A percentile compares a stretch with the other conserved stretches of the same genome.
phyloP scores from a whole-genome alignment of 1,140 invertebrate genomes.

The Globodera rostochiensis region DNA sequence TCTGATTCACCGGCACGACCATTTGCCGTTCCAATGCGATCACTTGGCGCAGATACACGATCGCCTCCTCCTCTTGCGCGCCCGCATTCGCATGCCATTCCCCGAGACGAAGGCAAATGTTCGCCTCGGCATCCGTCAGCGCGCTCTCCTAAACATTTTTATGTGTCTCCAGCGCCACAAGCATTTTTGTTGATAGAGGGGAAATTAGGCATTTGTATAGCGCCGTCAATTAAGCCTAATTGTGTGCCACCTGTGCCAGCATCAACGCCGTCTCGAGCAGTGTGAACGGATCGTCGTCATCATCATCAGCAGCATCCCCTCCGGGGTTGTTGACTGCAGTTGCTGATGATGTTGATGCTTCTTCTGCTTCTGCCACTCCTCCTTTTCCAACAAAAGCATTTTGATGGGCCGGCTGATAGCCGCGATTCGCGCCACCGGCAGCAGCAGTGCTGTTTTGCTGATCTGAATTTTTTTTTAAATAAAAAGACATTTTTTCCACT shows the following conservation, averaged over 20 bases:
- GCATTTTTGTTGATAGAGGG: not conserved
- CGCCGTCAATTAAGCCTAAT: not conserved
- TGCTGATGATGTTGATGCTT: no score
- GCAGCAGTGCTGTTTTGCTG: no score
- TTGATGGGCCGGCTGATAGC: no score
- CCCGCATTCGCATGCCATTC: not conserved
- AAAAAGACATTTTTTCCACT: not conserved
- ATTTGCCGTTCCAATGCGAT: not conserved
- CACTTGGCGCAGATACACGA: conserved; percentile 10
- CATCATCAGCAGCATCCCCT: not conserved
- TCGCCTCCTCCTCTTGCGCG: not conserved
- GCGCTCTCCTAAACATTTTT: not conserved
- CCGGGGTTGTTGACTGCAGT: no score
- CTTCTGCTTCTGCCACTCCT: no score
- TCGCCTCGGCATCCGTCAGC: conserved; percentile 1
- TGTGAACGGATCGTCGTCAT: not conserved
- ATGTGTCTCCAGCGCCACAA: not conserved
- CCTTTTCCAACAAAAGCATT: no score
- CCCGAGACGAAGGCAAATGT: conserved; percentile 6
- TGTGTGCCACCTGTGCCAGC: not conserved
- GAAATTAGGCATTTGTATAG: not conserved
- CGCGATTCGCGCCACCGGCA: no score
- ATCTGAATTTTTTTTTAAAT: no score
- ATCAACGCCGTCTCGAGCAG: not conserved
- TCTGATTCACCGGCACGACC: not conserved